Evolutionary conservation across 1,140 invertebrate species (phyloP), one percentile per base, ranked within the genome.

Genomic region (Zaprionus lachaisei): DNA sequence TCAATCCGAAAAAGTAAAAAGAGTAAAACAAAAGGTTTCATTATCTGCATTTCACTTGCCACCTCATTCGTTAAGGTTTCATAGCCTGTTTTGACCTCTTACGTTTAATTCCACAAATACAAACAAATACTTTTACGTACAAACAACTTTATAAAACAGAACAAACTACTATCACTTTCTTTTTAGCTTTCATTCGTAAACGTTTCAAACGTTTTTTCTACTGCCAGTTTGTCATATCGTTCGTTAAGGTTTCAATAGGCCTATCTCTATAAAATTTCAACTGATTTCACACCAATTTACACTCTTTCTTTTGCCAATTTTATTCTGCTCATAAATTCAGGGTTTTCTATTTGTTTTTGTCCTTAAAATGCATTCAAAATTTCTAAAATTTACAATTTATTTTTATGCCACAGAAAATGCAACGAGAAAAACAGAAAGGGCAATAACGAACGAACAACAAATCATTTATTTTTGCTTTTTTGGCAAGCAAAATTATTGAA

Each of bases 401-500:
- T 55, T 70, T 55, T 63, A 20, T 44, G 55, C 24, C 55, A 55
- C 26, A 31, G 28, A 34, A 26, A 68, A 58, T 68, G 65, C 55
- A 68, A 68, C 55, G 55, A 20, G 47, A 24, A 37, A 15, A 5
- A 11, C 12, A 34, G 55, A 7, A 41, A 49, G 17, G 44, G 61
- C n/a, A 26, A 9, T 6, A 3, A 61, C 7, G 28, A 24, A 11
- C 11, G 51, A 12, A 28, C 51, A 55, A 56, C 26, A 56, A 51
- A 51, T 51, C 24, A 51, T 51, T 51, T 12, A 14, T 49, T 15
- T 37, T 65, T 28, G 55, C 24, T 26, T 49, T 28, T 77, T 72
- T 72, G 73, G 73, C 73, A 76, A 54, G 26, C 49, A 37, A 47
- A 65, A 66, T 57, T 71, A 65, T 71, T 65, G 55, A 65, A 76